Percentiles rank a stretch among this genome's conserved stretches.
These are phyloP conservation scores for Calidris pygmaea DNA, from an alignment of 2,113 vertebrate species.

Conservation along the genomic window DNA sequence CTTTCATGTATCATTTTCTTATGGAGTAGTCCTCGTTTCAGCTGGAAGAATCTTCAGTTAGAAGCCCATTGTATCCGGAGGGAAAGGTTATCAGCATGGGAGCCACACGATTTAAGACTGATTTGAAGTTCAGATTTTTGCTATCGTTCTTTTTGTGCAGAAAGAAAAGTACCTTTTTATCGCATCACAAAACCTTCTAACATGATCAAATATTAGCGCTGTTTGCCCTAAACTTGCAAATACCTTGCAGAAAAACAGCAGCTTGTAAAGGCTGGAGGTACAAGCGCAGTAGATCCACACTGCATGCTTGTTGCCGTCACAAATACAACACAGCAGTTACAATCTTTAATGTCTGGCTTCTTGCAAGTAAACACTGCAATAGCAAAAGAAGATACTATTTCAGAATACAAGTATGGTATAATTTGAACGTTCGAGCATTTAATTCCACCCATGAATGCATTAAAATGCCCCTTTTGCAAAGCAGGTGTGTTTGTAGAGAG, in stretches of 20 bases:
- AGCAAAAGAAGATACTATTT: neutral
- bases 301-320: rapidly evolving
- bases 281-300: neutral
- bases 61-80: neutral
- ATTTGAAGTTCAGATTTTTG: neutral
- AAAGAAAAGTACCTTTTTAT: neutral
- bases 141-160: neutral
- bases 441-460: neutral
- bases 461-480: neutral
- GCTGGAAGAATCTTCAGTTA: neutral
- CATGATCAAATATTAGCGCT: neutral
- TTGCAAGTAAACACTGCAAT: neutral
- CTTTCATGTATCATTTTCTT: neutral
- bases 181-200: neutral
- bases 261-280: rapidly evolving
- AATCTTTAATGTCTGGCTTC: neutral
- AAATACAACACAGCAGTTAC: neutral
- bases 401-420: neutral
- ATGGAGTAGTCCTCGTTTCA: neutral
- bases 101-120: neutral
- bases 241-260: neutral
- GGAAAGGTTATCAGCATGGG: neutral
- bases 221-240: neutral
- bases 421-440: neutral
- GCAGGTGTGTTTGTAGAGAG: rapidly evolving